Base-by-base conservation (phyloP, 30 jellyfish, hydroid and myxozoan species). In the Aurelia aurita complex sp. Pacific region DNA sequence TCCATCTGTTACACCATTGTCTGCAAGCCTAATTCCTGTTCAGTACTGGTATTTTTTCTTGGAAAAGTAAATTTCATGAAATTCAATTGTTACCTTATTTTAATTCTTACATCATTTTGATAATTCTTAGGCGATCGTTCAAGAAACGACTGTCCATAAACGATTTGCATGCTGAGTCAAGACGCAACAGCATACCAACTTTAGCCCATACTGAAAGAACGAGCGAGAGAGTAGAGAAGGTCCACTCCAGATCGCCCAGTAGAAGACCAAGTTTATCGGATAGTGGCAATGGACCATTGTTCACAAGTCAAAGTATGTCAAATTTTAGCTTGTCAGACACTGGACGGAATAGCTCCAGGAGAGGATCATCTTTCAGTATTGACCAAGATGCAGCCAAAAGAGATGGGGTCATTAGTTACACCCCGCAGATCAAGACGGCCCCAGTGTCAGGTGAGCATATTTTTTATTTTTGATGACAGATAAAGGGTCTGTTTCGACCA, bases 341-440 rank as follows among this genome's bases (percentile, higher is more conserved):
- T 29, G 83, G 90, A 15, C 89, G 83, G 76, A 68, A 79, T 73
- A 76, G 89, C 76, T 85, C 88, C 46, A 77, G 97, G 59, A 76
- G 90, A 42, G 84, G 90, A 13, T 81, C 97, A 0, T 72, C 89
- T 23, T 52, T 80, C n/a, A 51, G 83, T 50, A 71, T 81, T 61
- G 97, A 89, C 79, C 94, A 73, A 53, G 94, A 81, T 57, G 83
- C 91, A 29, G 88, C 97, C 8, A 67, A 62, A 53, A 66, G 84
- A 54, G 97, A 89, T 33, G 88, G 88, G 29, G 91, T 89, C 69
- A 82, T 89, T 52, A 89, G 97, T 46, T 89, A 35, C 79, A 89
- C 90, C 43, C 97, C 97, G 18, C 97, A 89, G 57, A 89, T 89
- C 90, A 82, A 74, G 77, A 75, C 97, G 8, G 82, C 80, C 17